Base-by-base conservation (phyloP, 2,113 vertebrate species). In the Lamprotornis superbus region DNA sequence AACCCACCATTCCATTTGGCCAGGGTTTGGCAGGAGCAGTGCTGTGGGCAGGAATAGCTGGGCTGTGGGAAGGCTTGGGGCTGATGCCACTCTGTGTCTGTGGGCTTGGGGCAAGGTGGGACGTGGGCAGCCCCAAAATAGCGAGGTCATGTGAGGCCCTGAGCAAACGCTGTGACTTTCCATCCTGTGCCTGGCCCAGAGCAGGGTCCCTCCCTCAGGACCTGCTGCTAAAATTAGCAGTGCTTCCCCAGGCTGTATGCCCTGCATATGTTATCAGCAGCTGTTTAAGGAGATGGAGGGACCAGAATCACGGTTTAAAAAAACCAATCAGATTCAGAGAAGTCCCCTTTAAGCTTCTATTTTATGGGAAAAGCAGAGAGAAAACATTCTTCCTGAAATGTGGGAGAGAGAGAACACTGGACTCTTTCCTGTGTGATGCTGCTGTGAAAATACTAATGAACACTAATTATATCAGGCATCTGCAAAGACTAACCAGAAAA, bases 181-280 rank as follows among this genome's bases (percentile, higher is more conserved):
- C 95, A 96, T 87, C 69, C 73, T 56, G 52, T 0, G n/a, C 64
- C 85, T 88, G 85, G 79, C 75, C 67, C 39, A 21, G 89, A 73
- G 70, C 67, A 83, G 67, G 39, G n/a, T 81, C 49, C 73, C 40
- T 94, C 93, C 53, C 64, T 78, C 4, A 11, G 76, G 90, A 89
- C 13, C 50, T 94, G 69, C 90, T 83, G 22, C 90, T 94, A 93
- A 94, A 95, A 89, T 89, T 81, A 95, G 85, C 71, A 53, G 40
- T 12, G 1, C 39, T 90, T 60, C 65, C 40, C 53, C 1, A 1
- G 0, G 28, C 75, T 0, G 0, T 31, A 3, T 37, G 50, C 37
- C 42, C 56, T 31, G 27, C 1, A 1, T 69, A 42, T 82, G 75
- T 61, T 90, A 80, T 50, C 80, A 46, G 60, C 84, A 93, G 93